A percentile compares a stretch with the other conserved stretches of the same genome.
Evolutionary conservation across 2,888 invertebrate species (phyloP).

Genomic region (Nomada fabriciana): DNA sequence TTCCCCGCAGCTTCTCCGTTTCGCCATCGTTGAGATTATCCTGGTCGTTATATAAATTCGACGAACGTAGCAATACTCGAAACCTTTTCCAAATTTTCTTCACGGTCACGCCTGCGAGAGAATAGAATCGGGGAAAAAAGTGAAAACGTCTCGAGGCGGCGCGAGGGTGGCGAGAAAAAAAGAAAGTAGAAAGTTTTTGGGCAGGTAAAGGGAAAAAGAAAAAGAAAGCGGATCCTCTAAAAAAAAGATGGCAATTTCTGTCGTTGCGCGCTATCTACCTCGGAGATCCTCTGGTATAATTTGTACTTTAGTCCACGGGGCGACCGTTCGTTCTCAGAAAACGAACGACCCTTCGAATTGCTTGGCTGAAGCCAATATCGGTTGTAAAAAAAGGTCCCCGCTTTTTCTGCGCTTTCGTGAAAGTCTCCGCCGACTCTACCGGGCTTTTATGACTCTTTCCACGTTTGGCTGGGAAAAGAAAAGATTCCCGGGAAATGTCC

Average conservation of each 20-base stretch:
- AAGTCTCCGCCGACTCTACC: conserved; percentile 23
- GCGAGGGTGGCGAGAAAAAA: conserved; percentile 34
- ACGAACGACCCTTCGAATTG: conserved; percentile 67
- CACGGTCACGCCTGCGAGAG: too few relatives aligned
- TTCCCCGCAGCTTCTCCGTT: not conserved
- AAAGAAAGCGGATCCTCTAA: conserved; percentile 2
- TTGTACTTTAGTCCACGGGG: conserved; percentile 67
- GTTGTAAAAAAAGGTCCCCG: conserved; percentile 65
- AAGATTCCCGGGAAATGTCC: conserved; percentile 51
- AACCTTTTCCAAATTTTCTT: not conserved
- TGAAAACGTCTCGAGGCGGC: conserved; percentile 32
- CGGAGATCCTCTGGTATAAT: conserved; percentile 62
- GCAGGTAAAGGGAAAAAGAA: conserved; percentile 59
- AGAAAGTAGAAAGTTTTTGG: conserved; percentile 74
- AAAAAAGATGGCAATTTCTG: conserved; percentile 49
- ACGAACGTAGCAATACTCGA: not conserved
- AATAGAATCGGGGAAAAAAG: conserved; percentile 10
- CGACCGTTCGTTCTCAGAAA: conserved; percentile 65
- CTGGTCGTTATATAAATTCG: not conserved
- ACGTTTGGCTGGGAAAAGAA: conserved; percentile 48
- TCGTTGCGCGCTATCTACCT: conserved; percentile 45
- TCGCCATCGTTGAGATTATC: not conserved
- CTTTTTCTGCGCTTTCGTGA: conserved; percentile 67
- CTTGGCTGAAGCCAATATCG: conserved; percentile 55
- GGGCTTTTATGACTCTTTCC: conserved; percentile 60